phyloP scores from a whole-genome alignment of 1,140 invertebrate species.

The Zaprionus kolodkinae region DNA sequence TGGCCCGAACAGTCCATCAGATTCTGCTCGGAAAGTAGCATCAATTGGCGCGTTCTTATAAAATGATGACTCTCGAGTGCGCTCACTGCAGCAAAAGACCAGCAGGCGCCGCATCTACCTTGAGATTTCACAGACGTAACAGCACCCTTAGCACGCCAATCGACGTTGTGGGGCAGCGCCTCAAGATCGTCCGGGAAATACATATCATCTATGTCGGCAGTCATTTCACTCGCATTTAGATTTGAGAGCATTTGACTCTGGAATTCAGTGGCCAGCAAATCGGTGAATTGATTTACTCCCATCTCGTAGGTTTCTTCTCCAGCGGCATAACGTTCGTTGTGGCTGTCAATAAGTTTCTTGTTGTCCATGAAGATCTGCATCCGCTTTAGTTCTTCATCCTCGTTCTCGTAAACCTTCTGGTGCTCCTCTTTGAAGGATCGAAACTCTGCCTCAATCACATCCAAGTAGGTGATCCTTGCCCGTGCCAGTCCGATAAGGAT shows the following conservation, averaged over 20 bases:
- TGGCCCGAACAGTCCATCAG: constrained; percentile 92
- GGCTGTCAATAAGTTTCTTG: constrained; percentile 90
- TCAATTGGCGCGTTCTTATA: constrained; percentile 86
- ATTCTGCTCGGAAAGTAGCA: constrained; percentile 95
- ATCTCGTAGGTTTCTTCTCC: constrained; percentile 88
- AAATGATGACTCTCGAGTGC: constrained; percentile 90
- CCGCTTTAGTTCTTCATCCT: constrained; percentile 90
- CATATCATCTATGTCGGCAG: not conserved
- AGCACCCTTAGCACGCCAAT: constrained; percentile 94
- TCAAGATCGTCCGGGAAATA: constrained; percentile 86
- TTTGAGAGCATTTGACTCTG: constrained; percentile 87
- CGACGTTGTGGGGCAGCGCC: constrained; percentile 89
- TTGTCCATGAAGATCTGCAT: constrained; percentile 94
- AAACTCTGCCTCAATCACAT: constrained; percentile 14
- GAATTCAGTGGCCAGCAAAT: constrained; percentile 93
- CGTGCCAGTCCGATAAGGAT: not conserved
- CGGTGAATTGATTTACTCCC: constrained; percentile 91
- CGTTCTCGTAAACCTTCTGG: constrained; percentile 88
- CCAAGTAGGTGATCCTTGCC: constrained; percentile 17
- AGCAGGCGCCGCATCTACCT: constrained; percentile 94
- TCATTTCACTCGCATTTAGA: constrained; percentile 51
- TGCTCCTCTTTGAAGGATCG: constrained; percentile 81
- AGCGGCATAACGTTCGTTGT: constrained; percentile 89
- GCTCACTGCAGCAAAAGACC: constrained; percentile 95
- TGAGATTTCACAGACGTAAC: constrained; percentile 97